phyloP scores from a whole-genome alignment of 2,797 vertebrate species.

The Manis crassicaudata region DNA sequence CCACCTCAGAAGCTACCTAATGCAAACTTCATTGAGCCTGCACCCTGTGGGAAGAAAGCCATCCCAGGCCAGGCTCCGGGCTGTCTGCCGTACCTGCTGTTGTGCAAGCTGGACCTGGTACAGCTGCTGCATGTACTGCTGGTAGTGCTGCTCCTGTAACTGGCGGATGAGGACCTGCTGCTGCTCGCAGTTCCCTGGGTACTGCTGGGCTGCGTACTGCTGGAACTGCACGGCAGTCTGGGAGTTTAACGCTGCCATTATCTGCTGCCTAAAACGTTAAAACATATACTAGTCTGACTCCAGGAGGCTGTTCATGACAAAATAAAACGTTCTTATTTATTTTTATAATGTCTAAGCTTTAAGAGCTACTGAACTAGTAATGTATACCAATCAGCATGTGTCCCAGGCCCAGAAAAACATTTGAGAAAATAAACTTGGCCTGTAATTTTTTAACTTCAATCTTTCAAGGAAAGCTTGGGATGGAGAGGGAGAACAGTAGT shows the following conservation, averaged over 20 bases:
- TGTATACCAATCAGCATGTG: background rate
- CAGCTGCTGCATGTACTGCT: conserved; percentile 99
- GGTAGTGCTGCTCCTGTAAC: conserved; percentile 99
- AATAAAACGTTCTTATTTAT: conserved; percentile 22
- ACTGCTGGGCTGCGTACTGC: conserved; percentile 99
- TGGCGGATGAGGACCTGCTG: conserved; percentile 98
- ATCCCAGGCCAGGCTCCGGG: no score
- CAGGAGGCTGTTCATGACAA: conserved; percentile 26
- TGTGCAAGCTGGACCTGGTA: conserved; percentile 99
- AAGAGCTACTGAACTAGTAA: conserved; percentile 13
- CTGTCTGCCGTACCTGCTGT: conserved; percentile 91
- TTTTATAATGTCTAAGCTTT: conserved; percentile 32
- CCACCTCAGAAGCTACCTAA: conserved; percentile 18
- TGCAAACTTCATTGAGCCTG: conserved; percentile 34
- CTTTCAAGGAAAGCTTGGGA: background rate
- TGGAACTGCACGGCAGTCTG: conserved; percentile 99
- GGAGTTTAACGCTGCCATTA: conserved; percentile 98
- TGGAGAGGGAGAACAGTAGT: background rate
- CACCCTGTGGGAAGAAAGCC: no score
- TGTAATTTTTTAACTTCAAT: background rate
- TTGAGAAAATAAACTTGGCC: background rate
- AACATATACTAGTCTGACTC: conserved; percentile 63
- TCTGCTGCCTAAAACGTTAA: conserved; percentile 92
- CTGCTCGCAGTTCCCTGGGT: conserved; percentile 96
- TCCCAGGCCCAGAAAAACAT: conserved; percentile 35